A percentile compares a stretch with the other conserved stretches of the same genome.
These are phyloP conservation scores for Tautogolabrus adspersus DNA, from an alignment of 2,113 vertebrate species.

Conservation along the genomic window DNA sequence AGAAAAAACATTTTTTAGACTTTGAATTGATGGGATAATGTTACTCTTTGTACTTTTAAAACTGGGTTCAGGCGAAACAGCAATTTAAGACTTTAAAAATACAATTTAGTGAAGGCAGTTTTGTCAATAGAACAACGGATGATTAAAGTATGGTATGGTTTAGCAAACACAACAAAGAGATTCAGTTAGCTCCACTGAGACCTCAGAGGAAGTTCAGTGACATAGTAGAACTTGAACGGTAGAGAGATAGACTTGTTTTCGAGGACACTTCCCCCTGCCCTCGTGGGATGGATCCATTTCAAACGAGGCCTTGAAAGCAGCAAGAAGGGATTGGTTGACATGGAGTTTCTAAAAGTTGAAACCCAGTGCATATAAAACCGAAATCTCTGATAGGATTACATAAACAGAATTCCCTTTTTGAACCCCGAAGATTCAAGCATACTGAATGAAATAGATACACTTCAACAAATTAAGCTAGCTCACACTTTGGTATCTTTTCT, in stretches of 20 bases:
- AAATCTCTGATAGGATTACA: conserved; percentile 33
- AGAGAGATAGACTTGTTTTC: conserved; percentile 18
- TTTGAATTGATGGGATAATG: neutral
- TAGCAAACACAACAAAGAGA: conserved; percentile 30
- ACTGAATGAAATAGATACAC: conserved; percentile 23
- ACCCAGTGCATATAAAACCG: conserved; percentile 12
- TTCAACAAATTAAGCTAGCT: conserved; percentile 24
- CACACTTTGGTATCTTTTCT: conserved; percentile 26
- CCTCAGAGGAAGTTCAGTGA: conserved; percentile 31
- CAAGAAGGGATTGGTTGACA: conserved; percentile 32
- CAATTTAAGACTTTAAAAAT: neutral
- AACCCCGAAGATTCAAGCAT: conserved; percentile 11
- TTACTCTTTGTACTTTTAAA: neutral
- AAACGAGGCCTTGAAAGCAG: conserved; percentile 40
- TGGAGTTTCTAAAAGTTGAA: conserved; percentile 44
- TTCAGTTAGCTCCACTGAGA: conserved; percentile 24
- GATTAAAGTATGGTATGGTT: neutral
- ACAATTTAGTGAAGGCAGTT: neutral
- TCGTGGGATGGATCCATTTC: conserved; percentile 54
- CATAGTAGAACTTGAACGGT: conserved; percentile 37
- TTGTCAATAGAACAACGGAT: neutral
- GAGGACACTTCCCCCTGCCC: conserved; percentile 44
- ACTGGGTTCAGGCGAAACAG: neutral
- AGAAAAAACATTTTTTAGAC: too few relatives aligned
- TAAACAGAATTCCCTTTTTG: conserved; percentile 35